Evolutionary conservation across 2,797 vertebrate species (phyloP).

Genomic region (Champsocephalus gunnari): DNA sequence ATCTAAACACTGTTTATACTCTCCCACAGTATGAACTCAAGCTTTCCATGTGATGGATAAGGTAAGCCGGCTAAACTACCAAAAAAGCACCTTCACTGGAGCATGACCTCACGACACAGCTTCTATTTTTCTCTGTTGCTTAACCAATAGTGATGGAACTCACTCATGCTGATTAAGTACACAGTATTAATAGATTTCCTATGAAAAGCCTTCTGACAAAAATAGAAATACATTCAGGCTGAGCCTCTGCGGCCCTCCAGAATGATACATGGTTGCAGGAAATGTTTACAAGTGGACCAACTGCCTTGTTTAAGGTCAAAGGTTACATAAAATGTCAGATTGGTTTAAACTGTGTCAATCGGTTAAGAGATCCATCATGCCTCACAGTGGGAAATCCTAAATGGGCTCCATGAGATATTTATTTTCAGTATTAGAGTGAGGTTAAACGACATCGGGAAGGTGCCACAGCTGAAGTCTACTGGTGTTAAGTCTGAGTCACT

Average conservation of each 20-base stretch:
- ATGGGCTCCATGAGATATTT: conserved; percentile 56
- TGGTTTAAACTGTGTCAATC: conserved; percentile 64
- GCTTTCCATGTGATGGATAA: conserved; percentile 51
- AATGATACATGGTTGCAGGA: conserved; percentile 57
- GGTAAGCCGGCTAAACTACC: conserved; percentile 22
- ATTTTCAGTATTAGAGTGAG: conserved; percentile 66
- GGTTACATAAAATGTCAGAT: conserved; percentile 67
- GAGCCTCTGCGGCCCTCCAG: conserved; percentile 32
- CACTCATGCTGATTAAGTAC: conserved; percentile 66
- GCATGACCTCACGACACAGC: conserved; percentile 52
- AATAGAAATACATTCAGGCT: conserved; percentile 57
- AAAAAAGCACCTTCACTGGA: conserved; percentile 22
- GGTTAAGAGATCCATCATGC: conserved; percentile 37
- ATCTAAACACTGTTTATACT: conserved; percentile 23
- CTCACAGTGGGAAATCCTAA: conserved; percentile 63
- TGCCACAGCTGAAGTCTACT: conserved; percentile 31
- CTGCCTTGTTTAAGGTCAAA: conserved; percentile 62
- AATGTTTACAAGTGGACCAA: conserved; percentile 61
- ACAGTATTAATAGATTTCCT: conserved; percentile 60
- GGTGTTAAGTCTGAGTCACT: conserved; percentile 50
- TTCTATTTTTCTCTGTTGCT: conserved; percentile 38
- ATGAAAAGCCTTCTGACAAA: conserved; percentile 51
- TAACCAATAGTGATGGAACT: conserved; percentile 47
- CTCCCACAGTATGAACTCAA: conserved; percentile 29
- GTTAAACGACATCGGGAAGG: conserved; percentile 48